Base-by-base conservation (phyloP, 1,140 invertebrate genomes). In the Pogonus chalceus region DNA sequence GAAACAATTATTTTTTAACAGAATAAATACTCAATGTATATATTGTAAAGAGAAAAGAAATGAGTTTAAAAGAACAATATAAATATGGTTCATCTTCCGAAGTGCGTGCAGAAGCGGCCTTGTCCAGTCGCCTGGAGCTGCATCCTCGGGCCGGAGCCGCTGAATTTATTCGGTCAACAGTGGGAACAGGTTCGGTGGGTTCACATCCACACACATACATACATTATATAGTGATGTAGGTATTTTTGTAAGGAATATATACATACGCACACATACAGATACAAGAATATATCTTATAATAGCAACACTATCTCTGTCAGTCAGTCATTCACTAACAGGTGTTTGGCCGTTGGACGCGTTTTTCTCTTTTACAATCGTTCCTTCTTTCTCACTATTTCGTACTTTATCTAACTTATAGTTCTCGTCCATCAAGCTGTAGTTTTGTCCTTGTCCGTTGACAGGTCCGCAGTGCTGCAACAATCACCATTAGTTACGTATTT, bases 21-120 rank as follows among this genome's bases (percentile, higher is more conserved):
- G n/a, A n/a, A n/a, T n/a, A n/a, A n/a, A n/a, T n/a, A n/a, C n/a
- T n/a, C n/a, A n/a, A n/a, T n/a, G n/a, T n/a, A n/a, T n/a, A 18
- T 53, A 46, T 47, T 23, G 23, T 18, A 26, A 20, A 26, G 21
- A 35, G 21, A 48, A 18, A 48, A 47, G 48, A 53, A 53, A 53
- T 47, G 37, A 18, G 24, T 53, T 26, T 18, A 37, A n/a, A 18
- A 37, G 18, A n/a, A 37, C 18, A 37, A 37, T 37, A n/a, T 37
- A 37, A n/a, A 37, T 37, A 37, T 37, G n/a, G n/a, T n/a, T n/a
- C n/a, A n/a, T n/a, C n/a, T n/a, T n/a, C 18, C 37, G 18, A 9
- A 16, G 37, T 18, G 18, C 18, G 4, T 14, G 26, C 26, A 3
- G n/a, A n/a, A n/a, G 37, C 18, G 37, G 18, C 37, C 37, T 43